phyloP scores from a whole-genome alignment of 2,888 invertebrate species.

The Nomada fucata region DNA sequence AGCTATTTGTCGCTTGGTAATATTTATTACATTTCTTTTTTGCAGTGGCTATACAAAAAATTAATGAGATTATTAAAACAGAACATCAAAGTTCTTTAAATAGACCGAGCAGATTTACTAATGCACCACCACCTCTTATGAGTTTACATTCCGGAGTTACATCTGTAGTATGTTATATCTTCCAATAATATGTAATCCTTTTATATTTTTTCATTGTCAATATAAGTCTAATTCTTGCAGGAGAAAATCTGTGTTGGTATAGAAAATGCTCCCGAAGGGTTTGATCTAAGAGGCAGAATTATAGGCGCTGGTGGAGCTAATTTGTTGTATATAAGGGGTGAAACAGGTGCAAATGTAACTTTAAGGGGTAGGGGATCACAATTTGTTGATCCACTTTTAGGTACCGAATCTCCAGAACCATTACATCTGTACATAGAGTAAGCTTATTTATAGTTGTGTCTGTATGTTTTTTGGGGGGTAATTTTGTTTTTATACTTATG shows the following conservation, averaged over 20 bases:
- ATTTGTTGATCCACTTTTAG: slow-evolving; percentile 86
- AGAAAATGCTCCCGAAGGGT: slow-evolving; percentile 90
- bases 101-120: slow-evolving; percentile 83
- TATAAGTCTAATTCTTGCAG: slow-evolving; percentile 73
- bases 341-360: slow-evolving; percentile 91
- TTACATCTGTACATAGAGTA: slow-evolving; percentile 91
- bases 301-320: slow-evolving; percentile 90
- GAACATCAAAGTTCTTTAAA: slow-evolving; percentile 82
- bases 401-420: slow-evolving; percentile 88
- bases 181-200: not conserved
- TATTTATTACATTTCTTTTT: slow-evolving; percentile 55
- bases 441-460: slow-evolving; percentile 70
- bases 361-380: slow-evolving; percentile 89
- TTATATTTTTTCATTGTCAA: slow-evolving; percentile 15
- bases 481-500: slow-evolving; percentile 10
- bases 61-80: slow-evolving; percentile 85
- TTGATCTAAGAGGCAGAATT: slow-evolving; percentile 90
- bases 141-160: slow-evolving; percentile 83
- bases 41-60: slow-evolving; percentile 85
- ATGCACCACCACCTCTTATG: slow-evolving; percentile 84
- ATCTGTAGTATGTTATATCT: slow-evolving; percentile 76
- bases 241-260: slow-evolving; percentile 92
- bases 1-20: not conserved
- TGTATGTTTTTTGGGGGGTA: not conserved
- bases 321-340: slow-evolving; percentile 91